phyloP scores from a whole-genome alignment of 2,797 vertebrate species.

The Characodon lateralis region DNA sequence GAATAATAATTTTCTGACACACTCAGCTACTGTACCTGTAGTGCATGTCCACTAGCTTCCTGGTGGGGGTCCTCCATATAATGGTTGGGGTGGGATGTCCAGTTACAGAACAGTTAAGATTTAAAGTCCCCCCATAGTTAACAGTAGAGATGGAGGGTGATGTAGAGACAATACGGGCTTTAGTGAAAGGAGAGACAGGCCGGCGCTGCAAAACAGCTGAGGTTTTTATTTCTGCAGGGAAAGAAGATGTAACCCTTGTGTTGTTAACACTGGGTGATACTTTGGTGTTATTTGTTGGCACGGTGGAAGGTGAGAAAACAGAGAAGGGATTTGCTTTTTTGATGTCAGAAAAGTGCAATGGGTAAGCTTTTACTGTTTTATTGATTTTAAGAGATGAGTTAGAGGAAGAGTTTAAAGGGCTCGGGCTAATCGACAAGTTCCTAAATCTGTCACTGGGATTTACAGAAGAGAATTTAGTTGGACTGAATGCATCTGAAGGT shows the following conservation, averaged over 20 bases:
- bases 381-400: conserved; percentile 48
- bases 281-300: conserved; percentile 37
- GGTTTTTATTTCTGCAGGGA: conserved; percentile 37
- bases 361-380: conserved; percentile 39
- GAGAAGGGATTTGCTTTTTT: conserved; percentile 39
- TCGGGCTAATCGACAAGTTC: conserved; percentile 15
- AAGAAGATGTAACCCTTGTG: conserved; percentile 28
- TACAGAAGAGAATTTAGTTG: conserved; percentile 20
- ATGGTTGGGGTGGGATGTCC: conserved; percentile 89
- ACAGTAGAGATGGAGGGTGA: conserved; percentile 84
- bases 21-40: conserved; percentile 83
- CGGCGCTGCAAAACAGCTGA: conserved; percentile 36
- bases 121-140: conserved; percentile 80
- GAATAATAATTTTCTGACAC: background rate
- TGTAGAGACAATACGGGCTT: conserved; percentile 85
- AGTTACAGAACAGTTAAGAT: conserved; percentile 87
- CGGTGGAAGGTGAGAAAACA: conserved; percentile 24
- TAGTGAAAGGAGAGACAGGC: conserved; percentile 66
- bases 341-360: conserved; percentile 32
- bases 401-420: conserved; percentile 29
- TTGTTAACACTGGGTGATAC: conserved; percentile 37
- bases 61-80: conserved; percentile 90
- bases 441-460: conserved; percentile 36
- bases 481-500: conserved; percentile 36
- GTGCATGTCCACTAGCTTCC: conserved; percentile 86